phyloP scores from a whole-genome alignment of 2,888 invertebrate genomes.

The Drosophila koepferae region DNA sequence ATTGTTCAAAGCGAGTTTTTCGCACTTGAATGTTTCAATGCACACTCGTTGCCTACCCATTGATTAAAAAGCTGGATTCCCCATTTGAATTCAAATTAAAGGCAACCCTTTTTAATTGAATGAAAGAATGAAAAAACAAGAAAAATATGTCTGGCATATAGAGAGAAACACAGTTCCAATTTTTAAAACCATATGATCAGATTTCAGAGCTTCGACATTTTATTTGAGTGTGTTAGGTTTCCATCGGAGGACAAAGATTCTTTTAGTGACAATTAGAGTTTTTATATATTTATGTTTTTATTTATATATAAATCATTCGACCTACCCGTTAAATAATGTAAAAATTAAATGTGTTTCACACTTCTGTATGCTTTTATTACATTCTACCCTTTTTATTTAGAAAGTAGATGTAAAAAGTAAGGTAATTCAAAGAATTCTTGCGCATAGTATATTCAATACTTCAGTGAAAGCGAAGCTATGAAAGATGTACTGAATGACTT shows the following conservation, averaged over 20 bases:
- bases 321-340: too few species aligned
- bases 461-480: too few species aligned
- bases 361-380: too few species aligned
- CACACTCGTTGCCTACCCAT: constrained; percentile 25
- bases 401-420: too few species aligned
- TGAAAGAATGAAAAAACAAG: not conserved
- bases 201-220: not conserved
- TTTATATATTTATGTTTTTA: too few species aligned
- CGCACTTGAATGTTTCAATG: constrained; percentile 36
- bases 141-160: not conserved
- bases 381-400: too few species aligned
- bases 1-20: constrained; percentile 46
- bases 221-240: not conserved
- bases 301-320: too few species aligned
- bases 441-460: too few species aligned
- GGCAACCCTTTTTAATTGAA: constrained; percentile 8
- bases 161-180: not conserved
- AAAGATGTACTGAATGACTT: too few species aligned
- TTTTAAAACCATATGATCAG: not conserved
- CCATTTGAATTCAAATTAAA: constrained; percentile 39
- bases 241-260: not conserved
- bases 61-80: constrained; percentile 45
- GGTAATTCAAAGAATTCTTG: too few species aligned
- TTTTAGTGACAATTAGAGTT: not conserved
- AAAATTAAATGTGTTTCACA: too few species aligned